phyloP scores from a whole-genome alignment of 2,888 invertebrate species.

The Choreutis nemorana region DNA sequence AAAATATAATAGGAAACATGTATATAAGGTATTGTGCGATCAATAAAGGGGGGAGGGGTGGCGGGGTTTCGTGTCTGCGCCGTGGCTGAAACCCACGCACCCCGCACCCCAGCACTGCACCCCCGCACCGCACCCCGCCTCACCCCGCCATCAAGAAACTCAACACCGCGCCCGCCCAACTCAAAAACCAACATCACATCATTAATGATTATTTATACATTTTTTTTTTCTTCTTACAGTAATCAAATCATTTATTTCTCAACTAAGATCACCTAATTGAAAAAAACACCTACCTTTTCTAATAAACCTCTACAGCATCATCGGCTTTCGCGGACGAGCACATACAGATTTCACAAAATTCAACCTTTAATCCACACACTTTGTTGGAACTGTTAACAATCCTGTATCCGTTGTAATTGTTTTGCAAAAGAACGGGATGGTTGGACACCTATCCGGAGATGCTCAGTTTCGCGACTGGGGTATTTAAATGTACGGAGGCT shows the following conservation, averaged over 20 bases:
- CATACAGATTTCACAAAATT: too few species aligned
- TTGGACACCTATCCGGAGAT: not conserved
- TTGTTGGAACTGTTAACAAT: too few species aligned
- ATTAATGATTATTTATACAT: too few species aligned
- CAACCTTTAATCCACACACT: too few species aligned
- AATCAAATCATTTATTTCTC: too few species aligned
- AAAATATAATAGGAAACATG: conserved; percentile 45
- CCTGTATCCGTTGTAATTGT: not conserved
- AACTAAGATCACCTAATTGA: too few species aligned
- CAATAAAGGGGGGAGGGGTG: conserved; percentile 47
- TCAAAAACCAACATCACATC: too few species aligned
- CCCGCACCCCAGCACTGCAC: conserved; percentile 17
- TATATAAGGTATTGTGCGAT: conserved; percentile 44
- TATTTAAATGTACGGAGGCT: conserved; percentile 43
- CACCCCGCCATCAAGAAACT: conserved; percentile 28
- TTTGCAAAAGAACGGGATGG: not conserved
- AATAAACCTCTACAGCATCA: conserved; percentile 4
- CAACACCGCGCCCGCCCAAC: conserved; percentile 34
- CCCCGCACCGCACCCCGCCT: conserved; percentile 7
- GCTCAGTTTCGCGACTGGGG: conserved; percentile 21
- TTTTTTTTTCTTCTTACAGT: too few species aligned
- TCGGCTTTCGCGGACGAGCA: too few species aligned
- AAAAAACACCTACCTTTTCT: conserved; percentile 11
- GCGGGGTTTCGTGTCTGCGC: conserved; percentile 38
- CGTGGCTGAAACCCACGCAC: too few species aligned